Evolutionary conservation across 2,797 vertebrate species (phyloP).

Genomic region (Paguma larvata): DNA sequence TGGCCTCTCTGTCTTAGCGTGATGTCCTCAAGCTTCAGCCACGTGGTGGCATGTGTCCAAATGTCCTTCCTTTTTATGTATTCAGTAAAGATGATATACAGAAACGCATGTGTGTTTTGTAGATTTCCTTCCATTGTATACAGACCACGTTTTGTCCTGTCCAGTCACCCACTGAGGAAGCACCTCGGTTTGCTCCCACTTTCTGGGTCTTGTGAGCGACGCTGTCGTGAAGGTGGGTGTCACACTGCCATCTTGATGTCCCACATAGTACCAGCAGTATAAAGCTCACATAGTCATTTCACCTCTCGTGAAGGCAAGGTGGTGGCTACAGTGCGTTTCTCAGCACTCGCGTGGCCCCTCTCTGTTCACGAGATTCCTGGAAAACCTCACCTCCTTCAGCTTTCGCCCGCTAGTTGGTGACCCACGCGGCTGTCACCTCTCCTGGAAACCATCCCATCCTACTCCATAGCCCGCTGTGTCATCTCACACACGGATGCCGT

Average conservation of each 20-base stretch:
- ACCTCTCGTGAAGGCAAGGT: background rate
- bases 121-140: accelerated
- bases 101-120: background rate
- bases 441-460: background rate
- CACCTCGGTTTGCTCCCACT: background rate
- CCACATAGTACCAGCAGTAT: accelerated
- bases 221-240: background rate
- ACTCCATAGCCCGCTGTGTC: background rate
- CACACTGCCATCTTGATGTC: accelerated
- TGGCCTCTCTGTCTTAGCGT: background rate
- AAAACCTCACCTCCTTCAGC: background rate
- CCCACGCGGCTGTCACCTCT: background rate
- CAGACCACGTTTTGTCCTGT: background rate
- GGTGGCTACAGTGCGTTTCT: background rate
- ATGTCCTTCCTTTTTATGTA: background rate
- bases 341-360: background rate
- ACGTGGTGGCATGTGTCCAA: accelerated
- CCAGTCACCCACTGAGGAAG: background rate
- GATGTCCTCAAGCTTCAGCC: background rate
- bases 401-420: background rate
- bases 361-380: background rate
- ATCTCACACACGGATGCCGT: background rate
- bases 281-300: background rate
- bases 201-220: background rate
- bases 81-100: background rate